Percentiles rank a stretch among this genome's conserved stretches.
phyloP scores from a whole-genome alignment of 2,113 vertebrate genomes.

The Podocnemis expansa region DNA sequence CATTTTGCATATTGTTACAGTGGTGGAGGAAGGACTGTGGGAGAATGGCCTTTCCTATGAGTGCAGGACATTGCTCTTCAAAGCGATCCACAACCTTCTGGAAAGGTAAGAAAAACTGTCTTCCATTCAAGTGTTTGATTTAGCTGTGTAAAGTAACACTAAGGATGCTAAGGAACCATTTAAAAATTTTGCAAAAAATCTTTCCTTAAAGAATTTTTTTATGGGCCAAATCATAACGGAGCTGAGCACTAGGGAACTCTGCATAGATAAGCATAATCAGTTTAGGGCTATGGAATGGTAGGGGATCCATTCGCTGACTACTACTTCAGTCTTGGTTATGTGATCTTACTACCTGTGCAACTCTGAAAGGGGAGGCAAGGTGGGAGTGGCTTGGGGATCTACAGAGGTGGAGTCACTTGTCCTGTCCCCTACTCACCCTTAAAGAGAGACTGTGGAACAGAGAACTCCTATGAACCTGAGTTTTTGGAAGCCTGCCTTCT shows the following conservation, averaged over 20 bases:
- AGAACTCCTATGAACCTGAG: background rate
- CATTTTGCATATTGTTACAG: slow-evolving; percentile 75
- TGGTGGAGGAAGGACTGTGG: slow-evolving; percentile 96
- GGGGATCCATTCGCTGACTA: background rate
- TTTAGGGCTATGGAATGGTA: background rate
- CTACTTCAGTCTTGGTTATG: background rate
- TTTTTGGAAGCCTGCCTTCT: background rate
- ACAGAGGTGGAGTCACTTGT: background rate
- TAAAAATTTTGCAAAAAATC: background rate
- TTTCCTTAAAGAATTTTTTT: background rate
- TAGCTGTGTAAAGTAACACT: background rate
- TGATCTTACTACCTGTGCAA: background rate
- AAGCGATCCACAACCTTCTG: slow-evolving; percentile 98
- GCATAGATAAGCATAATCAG: background rate
- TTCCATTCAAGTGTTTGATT: background rate
- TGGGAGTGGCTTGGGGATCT: background rate
- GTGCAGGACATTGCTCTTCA: slow-evolving; percentile 97
- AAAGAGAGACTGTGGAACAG: background rate
- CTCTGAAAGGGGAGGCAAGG: background rate
- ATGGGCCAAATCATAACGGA: background rate
- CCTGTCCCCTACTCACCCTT: background rate
- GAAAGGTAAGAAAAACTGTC: slow-evolving; percentile 87
- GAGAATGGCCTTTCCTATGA: slow-evolving; percentile 98
- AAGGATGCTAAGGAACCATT: background rate
- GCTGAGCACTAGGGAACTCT: background rate